These are phyloP conservation scores for Uloborus plumipes DNA, from an alignment of 2,888 invertebrate species.

Conservation along the genomic window DNA sequence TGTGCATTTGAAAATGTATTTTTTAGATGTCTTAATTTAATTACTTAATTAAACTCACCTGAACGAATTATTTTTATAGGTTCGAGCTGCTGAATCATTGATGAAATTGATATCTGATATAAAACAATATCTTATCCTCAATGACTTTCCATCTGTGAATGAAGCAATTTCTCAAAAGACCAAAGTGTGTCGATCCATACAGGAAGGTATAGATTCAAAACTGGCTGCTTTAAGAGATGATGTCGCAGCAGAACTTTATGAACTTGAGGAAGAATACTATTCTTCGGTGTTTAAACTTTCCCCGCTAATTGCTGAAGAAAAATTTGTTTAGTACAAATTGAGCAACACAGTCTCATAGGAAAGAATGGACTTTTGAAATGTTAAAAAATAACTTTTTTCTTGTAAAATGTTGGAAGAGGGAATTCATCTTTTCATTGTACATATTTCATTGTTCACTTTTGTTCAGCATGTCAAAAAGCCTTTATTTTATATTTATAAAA, in stretches of 20 bases:
- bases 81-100: constrained; percentile 94
- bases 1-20: too few species aligned
- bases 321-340: not conserved
- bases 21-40: too few species aligned
- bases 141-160: constrained; percentile 98
- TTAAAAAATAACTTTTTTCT: too few species aligned
- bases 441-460: too few species aligned
- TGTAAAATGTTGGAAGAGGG: too few species aligned
- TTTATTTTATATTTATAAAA: too few species aligned
- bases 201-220: constrained; percentile 93
- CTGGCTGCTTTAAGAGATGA: constrained; percentile 92
- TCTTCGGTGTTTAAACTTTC: constrained; percentile 58
- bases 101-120: constrained; percentile 98
- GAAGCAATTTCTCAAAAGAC: constrained; percentile 96
- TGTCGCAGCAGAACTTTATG: constrained; percentile 93
- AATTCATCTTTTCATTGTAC: too few species aligned
- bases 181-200: constrained; percentile 86
- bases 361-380: too few species aligned
- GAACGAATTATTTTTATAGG: constrained; percentile 72
- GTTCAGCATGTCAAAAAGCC: too few species aligned
- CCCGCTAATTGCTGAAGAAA: constrained; percentile 49
- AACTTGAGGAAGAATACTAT: constrained; percentile 93
- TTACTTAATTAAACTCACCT: too few species aligned
- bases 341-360: too few species aligned
- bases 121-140: constrained; percentile 96